Percentiles rank a stretch among this genome's conserved stretches.
These are phyloP conservation scores for Holotrichia oblita DNA, from an alignment of 1,140 invertebrate species.

Conservation along the genomic window DNA sequence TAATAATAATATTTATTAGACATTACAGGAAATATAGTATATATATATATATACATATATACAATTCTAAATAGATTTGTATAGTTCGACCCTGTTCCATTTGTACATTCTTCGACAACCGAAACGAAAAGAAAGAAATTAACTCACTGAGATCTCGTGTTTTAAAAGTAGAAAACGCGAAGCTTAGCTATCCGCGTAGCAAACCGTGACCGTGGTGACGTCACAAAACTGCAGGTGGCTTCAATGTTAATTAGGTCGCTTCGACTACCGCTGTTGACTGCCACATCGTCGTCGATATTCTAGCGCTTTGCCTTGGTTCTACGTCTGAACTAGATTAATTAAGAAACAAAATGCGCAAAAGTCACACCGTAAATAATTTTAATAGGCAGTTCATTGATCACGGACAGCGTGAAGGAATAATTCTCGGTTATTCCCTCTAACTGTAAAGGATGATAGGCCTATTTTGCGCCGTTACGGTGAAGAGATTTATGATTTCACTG, in stretches of 20 bases:
- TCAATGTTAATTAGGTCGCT: conserved; percentile 33
- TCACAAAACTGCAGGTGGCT: conserved; percentile 29
- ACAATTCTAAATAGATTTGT: no score
- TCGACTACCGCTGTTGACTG: conserved; percentile 4
- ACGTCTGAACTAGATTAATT: conserved; percentile 33
- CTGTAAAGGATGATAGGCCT: background rate
- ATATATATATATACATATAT: no score
- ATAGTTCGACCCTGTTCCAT: background rate
- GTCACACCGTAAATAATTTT: conserved; percentile 28
- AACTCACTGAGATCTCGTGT: background rate
- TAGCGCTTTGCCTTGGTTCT: conserved; percentile 1
- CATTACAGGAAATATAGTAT: no score
- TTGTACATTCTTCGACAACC: background rate
- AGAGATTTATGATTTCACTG: background rate
- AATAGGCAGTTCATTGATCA: conserved; percentile 28
- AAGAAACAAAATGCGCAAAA: conserved; percentile 35
- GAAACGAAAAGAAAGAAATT: conserved; percentile 25
- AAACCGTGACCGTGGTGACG: conserved; percentile 35
- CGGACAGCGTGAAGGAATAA: conserved; percentile 7
- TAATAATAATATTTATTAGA: no score
- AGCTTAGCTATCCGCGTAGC: conserved; percentile 6
- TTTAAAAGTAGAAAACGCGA: conserved; percentile 26
- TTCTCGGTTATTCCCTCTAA: background rate
- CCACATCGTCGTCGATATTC: conserved; percentile 19
- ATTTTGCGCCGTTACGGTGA: background rate